These are phyloP conservation scores for Trissolcus brochymenae DNA, from an alignment of 2,888 invertebrate genomes.

Conservation along the genomic window DNA sequence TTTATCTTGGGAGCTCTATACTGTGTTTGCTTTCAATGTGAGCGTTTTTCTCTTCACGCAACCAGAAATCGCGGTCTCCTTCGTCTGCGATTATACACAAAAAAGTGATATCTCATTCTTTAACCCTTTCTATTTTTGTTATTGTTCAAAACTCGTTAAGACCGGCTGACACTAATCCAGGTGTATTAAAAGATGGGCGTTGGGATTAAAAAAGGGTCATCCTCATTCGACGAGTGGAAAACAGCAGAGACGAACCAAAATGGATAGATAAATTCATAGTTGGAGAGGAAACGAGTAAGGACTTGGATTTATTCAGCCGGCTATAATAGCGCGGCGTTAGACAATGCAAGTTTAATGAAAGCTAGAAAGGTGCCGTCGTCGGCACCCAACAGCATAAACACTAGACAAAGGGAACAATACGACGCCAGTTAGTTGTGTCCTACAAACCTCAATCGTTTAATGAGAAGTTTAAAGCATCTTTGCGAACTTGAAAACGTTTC, in stretches of 20 bases:
- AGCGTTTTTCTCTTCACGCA: slow-evolving; percentile 10
- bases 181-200: slow-evolving; percentile 19
- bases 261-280: slow-evolving; percentile 39
- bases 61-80: slow-evolving; percentile 26
- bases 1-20: slow-evolving; percentile 18
- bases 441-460: slow-evolving; percentile 73
- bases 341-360: slow-evolving; percentile 75
- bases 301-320: slow-evolving; percentile 69
- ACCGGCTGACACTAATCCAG: slow-evolving; percentile 32
- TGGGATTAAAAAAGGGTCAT: slow-evolving; percentile 13
- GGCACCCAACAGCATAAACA: slow-evolving; percentile 65
- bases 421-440: slow-evolving; percentile 66
- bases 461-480: slow-evolving; percentile 70
- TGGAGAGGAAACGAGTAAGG: slow-evolving; percentile 48
- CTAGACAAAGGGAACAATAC: slow-evolving; percentile 72
- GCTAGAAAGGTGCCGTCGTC: slow-evolving; percentile 61
- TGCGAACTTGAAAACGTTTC: slow-evolving; percentile 59
- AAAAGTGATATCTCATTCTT: slow-evolving; percentile 13
- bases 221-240: background rate
- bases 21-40: slow-evolving; percentile 27
- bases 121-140: slow-evolving; percentile 29
- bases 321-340: slow-evolving; percentile 68
- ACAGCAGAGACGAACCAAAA: slow-evolving; percentile 14
- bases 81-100: slow-evolving; percentile 20
- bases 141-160: slow-evolving; percentile 40